A percentile compares a stretch with the other conserved stretches of the same genome.
Conservation (phyloP, 2,888 invertebrate genomes). For the Aspidiotus destructor region DNA sequence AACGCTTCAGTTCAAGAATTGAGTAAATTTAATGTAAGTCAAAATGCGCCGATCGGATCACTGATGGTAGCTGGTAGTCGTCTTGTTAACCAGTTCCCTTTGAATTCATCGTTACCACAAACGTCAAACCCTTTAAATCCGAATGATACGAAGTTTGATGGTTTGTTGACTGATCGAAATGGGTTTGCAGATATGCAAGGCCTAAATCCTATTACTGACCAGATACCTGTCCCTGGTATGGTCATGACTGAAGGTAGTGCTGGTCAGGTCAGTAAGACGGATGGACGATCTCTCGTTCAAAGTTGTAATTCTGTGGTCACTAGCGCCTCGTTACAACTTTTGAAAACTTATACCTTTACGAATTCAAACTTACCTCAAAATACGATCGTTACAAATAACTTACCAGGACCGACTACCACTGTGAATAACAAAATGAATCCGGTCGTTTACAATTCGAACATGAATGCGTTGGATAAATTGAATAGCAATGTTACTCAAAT, state of each 20-base stretch:
- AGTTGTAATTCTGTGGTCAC: neutral
- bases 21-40: neutral
- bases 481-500: neutral
- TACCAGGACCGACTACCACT: neutral
- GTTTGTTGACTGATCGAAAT: neutral
- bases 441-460: neutral
- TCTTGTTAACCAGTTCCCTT: slow-evolving; percentile 1
- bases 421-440: slow-evolving; percentile 3
- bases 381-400: neutral
- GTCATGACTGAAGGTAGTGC: neutral
- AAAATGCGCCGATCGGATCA: slow-evolving; percentile 6
- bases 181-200: neutral
- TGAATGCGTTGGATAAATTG: neutral
- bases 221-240: neutral
- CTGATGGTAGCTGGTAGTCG: slow-evolving; percentile 4
- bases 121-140: neutral
- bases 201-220: neutral
- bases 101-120: slow-evolving; percentile 6
- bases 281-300: neutral
- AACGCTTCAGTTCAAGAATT: slow-evolving; percentile 10
- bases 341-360: slow-evolving; percentile 21
- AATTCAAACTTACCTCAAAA: neutral
- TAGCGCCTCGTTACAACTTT: slow-evolving; percentile 9
- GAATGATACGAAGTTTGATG: neutral
- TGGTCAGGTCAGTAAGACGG: neutral